Percentiles rank a stretch among this genome's conserved stretches.
Conservation (phyloP, 2,888 invertebrate species). For the Harmothoe impar region DNA sequence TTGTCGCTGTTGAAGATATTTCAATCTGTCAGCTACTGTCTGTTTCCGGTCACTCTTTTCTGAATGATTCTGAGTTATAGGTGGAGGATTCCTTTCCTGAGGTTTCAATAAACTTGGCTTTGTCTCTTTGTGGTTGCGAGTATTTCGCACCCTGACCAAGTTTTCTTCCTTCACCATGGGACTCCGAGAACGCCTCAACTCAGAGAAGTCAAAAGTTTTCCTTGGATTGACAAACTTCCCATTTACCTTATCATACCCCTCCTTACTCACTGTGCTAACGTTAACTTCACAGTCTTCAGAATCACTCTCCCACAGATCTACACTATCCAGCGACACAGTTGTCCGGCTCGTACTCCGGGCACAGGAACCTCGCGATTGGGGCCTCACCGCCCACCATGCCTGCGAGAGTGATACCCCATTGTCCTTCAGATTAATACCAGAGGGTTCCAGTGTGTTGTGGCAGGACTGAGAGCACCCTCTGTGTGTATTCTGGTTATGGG, state of each 20-base stretch:
- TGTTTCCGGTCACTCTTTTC: neutral
- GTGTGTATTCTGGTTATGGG: too few relatives aligned
- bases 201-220: constrained; percentile 64
- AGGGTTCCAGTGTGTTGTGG: neutral
- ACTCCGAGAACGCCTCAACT: neutral
- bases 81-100: too few relatives aligned
- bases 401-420: neutral
- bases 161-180: neutral
- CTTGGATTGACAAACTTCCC: constrained; percentile 63
- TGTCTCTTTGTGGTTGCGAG: neutral
- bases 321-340: constrained; percentile 7
- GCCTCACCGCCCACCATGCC: constrained; percentile 32
- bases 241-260: constrained; percentile 61
- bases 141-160: neutral
- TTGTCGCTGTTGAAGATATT: neutral
- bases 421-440: neutral
- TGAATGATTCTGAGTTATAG: too few relatives aligned
- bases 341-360: neutral
- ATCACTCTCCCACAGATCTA: constrained; percentile 46
- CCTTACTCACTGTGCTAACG: neutral
- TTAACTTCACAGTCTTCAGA: neutral
- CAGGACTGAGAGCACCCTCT: too few relatives aligned
- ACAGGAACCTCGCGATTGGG: neutral
- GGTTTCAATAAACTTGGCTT: too few relatives aligned
- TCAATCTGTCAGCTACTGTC: neutral